A percentile compares a stretch with the other conserved stretches of the same genome.
These are phyloP conservation scores for Holothuria scabra DNA, from an alignment of 53 echinoderm and acorn worm species.

Conservation along the genomic window DNA sequence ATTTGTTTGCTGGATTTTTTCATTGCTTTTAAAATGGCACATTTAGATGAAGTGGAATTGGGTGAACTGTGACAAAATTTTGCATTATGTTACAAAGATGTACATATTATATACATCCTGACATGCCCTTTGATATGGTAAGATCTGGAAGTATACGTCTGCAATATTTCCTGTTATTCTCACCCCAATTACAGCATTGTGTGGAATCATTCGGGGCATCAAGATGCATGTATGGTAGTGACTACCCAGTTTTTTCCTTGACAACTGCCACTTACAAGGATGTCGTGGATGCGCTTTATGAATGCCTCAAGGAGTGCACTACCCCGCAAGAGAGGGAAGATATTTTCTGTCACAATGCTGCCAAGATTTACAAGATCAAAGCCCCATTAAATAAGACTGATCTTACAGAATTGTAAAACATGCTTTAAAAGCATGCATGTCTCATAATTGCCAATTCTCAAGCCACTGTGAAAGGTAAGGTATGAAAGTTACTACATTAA, in stretches of 20 bases:
- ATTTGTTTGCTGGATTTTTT: too few species aligned
- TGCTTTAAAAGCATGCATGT: too few species aligned
- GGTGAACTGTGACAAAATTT: too few species aligned
- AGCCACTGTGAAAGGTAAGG: too few species aligned
- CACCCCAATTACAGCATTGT: conserved; percentile 54
- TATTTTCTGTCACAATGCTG: conserved; percentile 72
- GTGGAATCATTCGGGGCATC: conserved; percentile 72
- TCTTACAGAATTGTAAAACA: not conserved
- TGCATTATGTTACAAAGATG: too few species aligned
- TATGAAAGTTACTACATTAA: too few species aligned
- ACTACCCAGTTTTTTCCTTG: conserved; percentile 74
- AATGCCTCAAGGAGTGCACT: conserved; percentile 73
- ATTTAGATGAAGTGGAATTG: too few species aligned
- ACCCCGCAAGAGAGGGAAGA: conserved; percentile 65
- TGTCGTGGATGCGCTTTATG: conserved; percentile 47
- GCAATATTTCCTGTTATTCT: not conserved
- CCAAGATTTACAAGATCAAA: conserved; percentile 66
- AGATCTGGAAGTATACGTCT: not conserved
- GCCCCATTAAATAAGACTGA: conserved; percentile 34
- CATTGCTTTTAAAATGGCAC: too few species aligned
- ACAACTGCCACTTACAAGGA: conserved; percentile 63
- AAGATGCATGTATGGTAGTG: conserved; percentile 71
- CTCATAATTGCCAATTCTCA: too few species aligned
- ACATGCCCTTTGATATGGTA: too few species aligned
- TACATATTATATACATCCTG: too few species aligned